Conservation (phyloP, 2,113 vertebrate species). For the Cranoglanis bouderius region DNA sequence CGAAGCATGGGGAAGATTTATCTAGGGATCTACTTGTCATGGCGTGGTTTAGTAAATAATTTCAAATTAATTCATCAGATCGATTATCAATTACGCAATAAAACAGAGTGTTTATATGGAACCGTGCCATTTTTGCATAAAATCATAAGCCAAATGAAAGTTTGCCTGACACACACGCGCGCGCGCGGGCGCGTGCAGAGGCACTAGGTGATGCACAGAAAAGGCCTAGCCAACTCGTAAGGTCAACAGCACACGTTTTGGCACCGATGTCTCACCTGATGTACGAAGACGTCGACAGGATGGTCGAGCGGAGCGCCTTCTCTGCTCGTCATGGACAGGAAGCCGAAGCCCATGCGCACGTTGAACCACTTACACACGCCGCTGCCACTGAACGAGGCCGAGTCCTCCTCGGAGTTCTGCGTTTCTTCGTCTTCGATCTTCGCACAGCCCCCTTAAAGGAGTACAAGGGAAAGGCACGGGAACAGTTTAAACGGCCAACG, state of each 20-base stretch:
- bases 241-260: background rate
- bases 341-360: constrained; percentile 92
- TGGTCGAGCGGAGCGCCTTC: constrained; percentile 79
- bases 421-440: constrained; percentile 75
- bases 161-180: background rate
- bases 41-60: background rate
- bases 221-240: background rate
- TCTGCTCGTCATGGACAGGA: constrained; percentile 88
- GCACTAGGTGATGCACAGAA: background rate
- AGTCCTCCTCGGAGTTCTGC: constrained; percentile 70
- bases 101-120: background rate
- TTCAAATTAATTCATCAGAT: background rate
- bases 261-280: constrained; percentile 81
- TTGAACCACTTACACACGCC: constrained; percentile 96
- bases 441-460: constrained; percentile 73
- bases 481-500: background rate
- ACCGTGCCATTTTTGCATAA: background rate
- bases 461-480: background rate
- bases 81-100: background rate
- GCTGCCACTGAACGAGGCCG: constrained; percentile 75
- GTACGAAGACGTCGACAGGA: constrained; percentile 90
- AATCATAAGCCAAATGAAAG: background rate
- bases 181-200: background rate
- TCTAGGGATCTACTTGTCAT: background rate
- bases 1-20: background rate